Percentiles rank a stretch among this genome's conserved stretches.
Conservation (phyloP, 1,140 invertebrate species). For the Pseudomyrmex dendroicus region DNA sequence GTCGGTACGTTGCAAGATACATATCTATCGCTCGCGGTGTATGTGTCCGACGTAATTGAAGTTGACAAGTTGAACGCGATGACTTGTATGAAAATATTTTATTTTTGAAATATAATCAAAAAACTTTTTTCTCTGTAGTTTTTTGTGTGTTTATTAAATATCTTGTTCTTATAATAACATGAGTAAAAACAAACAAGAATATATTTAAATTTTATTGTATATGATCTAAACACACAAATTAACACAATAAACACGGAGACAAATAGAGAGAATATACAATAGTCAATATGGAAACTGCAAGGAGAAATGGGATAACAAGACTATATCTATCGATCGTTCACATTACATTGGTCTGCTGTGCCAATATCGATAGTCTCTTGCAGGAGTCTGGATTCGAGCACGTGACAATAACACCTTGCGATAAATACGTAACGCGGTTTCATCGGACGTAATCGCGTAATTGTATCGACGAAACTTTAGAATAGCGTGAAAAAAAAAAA, state of each 20-base stretch:
- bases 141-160: no score
- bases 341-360: not conserved
- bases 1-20: no score
- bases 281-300: not conserved
- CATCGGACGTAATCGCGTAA: constrained; percentile 18
- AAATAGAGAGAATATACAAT: not conserved
- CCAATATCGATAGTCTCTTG: not conserved
- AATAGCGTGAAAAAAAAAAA: not conserved
- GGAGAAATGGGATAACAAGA: not conserved
- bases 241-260: no score
- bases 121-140: not conserved
- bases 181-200: not conserved
- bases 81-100: not conserved
- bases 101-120: constrained; percentile 19
- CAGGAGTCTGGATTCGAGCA: constrained; percentile 8
- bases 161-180: no score
- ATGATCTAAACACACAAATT: no score
- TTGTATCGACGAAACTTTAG: constrained; percentile 18
- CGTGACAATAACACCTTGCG: constrained; percentile 29
- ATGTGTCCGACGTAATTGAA: not conserved
- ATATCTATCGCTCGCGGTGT: not conserved
- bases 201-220: not conserved
- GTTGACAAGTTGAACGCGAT: not conserved
- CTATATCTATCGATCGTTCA: not conserved
- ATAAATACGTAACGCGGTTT: constrained; percentile 1